A percentile compares a stretch with the other conserved stretches of the same genome.
Evolutionary conservation across 92 coral and sea anemone genomes (phyloP).

Genomic region (Micromussa lordhowensis): DNA sequence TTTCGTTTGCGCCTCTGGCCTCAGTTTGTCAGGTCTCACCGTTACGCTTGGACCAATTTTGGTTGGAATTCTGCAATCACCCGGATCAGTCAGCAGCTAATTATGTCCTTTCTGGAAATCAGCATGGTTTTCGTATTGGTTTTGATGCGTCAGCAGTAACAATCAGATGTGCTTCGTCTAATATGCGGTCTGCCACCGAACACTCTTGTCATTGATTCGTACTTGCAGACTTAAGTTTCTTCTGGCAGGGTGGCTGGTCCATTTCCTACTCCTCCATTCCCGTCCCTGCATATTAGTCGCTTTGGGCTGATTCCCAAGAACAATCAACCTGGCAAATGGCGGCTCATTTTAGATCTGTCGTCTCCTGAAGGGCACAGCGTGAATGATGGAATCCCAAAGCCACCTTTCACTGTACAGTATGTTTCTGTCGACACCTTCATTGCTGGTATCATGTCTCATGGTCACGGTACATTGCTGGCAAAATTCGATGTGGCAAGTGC

Average conservation of each 20-base stretch:
- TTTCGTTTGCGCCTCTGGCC: neutral
- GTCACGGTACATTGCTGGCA: conserved; percentile 43
- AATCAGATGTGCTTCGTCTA: conserved; percentile 1
- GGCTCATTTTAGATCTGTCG: conserved; percentile 32
- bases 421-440: neutral
- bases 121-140: neutral
- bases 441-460: conserved; percentile 13
- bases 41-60: neutral
- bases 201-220: conserved; percentile 19
- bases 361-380: conserved; percentile 17
- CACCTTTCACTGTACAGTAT: conserved; percentile 3
- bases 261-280: neutral
- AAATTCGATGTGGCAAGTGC: conserved; percentile 60
- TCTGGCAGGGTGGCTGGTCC: conserved; percentile 35
- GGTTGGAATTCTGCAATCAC: neutral
- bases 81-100: neutral
- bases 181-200: conserved; percentile 3
- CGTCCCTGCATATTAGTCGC: conserved; percentile 40
- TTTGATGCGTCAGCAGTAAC: neutral
- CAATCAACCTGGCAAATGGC: conserved; percentile 54
- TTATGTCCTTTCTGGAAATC: neutral
- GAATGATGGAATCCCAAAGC: conserved; percentile 31
- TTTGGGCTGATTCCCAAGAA: conserved; percentile 53
- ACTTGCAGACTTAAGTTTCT: neutral
- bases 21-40: neutral